Conservation (phyloP, 53 echinoderm and acorn worm genomes). For the Apostichopus leukothele region DNA sequence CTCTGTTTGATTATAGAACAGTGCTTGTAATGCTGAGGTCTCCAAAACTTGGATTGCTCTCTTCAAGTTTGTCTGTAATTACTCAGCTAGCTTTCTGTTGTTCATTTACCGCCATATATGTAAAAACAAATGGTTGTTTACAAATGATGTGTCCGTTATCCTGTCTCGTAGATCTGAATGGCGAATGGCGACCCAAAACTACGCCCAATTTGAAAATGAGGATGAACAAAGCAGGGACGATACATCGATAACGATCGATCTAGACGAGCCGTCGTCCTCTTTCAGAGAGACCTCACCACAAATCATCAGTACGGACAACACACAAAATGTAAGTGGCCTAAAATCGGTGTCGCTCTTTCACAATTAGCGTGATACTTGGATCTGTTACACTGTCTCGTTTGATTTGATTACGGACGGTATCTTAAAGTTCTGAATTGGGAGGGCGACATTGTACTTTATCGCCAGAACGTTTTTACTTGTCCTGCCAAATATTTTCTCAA, state of each 20-base stretch:
- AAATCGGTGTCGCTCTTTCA: not conserved
- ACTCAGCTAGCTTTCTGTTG: too few relatives aligned
- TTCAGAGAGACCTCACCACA: not conserved
- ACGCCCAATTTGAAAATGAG: conserved; percentile 64
- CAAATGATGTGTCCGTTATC: not conserved
- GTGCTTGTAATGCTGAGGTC: too few relatives aligned
- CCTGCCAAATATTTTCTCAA: too few relatives aligned
- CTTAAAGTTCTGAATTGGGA: too few relatives aligned
- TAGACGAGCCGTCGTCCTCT: conserved; percentile 4
- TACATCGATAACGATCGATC: conserved; percentile 35
- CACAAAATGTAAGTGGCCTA: conserved; percentile 12
- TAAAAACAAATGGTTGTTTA: not conserved
- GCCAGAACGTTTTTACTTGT: too few relatives aligned
- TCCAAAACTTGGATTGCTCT: too few relatives aligned
- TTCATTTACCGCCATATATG: too few relatives aligned
- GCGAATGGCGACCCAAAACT: conserved; percentile 54
- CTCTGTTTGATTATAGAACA: too few relatives aligned
- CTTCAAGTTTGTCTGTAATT: too few relatives aligned
- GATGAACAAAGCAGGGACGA: not conserved
- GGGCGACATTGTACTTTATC: too few relatives aligned
- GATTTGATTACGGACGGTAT: too few relatives aligned
- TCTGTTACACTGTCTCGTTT: too few relatives aligned
- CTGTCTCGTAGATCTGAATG: conserved; percentile 53
- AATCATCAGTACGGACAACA: not conserved
- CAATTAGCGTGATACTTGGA: not conserved